Base-by-base conservation (phyloP, 2,888 invertebrate genomes). In the Tinea trinotella region DNA sequence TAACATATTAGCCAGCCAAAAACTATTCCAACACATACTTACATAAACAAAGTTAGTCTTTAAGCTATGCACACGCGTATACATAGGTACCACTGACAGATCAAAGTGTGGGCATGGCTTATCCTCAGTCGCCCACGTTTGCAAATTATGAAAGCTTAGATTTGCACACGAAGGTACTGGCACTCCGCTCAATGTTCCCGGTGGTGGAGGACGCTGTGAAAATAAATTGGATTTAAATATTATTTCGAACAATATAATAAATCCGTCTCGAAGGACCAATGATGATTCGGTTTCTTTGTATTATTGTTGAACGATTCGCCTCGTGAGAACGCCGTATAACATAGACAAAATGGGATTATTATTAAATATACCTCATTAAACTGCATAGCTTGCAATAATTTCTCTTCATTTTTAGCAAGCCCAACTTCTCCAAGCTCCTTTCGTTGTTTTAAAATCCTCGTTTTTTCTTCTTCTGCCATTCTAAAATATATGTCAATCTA, bases 11-110 rank as follows among this genome's bases (percentile, higher is more conserved):
- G 6, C 30, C 10, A 9, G 7, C 6, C 10, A 35, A 48, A 24
- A 30, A 30, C 10, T 30, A 10, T 30, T n/a, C n/a, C n/a, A n/a
- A 20, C 10, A 40, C 2, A 35, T 62, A 89, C 91, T 88, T 74
- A 95, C 95, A 76, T 94, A 92, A 59, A 95, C 90, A 74, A 96
- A 96, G 74, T 93, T 93, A 1, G 94, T 93, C 60, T 92, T 91
- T 52, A 95, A 80, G 69, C 93, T 90, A 76, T 95, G 93, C 52
- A 95, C 85, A 60, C 93, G 91, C 0, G 94, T 90, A 65, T 90
- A 92, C 15, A 95, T 79, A 0, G 95, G 94, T 46, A 94, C 73
- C 50, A 90, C 80, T 1, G 76, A 71, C 9, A 93, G 76, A 67
- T 91, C 87, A 59, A 92, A 86, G 62, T 89, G 74, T 0, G 88